Evolutionary conservation across 2,113 vertebrate species (phyloP).

Genomic region (Helogale parvula): DNA sequence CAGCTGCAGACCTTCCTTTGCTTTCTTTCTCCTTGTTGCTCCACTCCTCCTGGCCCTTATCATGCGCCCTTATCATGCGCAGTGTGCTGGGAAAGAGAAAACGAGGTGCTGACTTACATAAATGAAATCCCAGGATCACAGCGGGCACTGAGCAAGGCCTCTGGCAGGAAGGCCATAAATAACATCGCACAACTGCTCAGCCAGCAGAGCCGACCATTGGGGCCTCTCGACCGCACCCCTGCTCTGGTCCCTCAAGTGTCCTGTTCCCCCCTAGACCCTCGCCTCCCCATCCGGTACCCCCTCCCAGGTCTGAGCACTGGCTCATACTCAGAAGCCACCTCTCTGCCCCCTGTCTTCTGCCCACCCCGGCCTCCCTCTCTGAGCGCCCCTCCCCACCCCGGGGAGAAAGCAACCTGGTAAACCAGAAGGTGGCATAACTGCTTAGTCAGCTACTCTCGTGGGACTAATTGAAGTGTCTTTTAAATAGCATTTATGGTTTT

Average conservation of each 20-base stretch:
- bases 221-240: neutral
- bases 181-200: rapidly evolving
- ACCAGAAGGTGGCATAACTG: neutral
- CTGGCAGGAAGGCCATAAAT: neutral
- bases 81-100: neutral
- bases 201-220: rapidly evolving
- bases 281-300: neutral
- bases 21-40: neutral
- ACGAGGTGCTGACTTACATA: neutral
- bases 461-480: neutral
- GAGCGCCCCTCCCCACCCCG: neutral
- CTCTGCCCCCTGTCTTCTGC: neutral
- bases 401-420: neutral
- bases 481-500: constrained; percentile 32
- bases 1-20: neutral
- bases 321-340: neutral
- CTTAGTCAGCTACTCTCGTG: neutral
- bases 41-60: neutral
- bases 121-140: neutral
- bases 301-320: neutral
- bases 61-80: neutral
- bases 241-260: rapidly evolving
- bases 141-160: neutral
- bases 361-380: neutral
- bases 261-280: neutral